Percentiles rank a stretch among this genome's conserved stretches.
phyloP scores from a whole-genome alignment of 2,888 invertebrate genomes.

The Pelosia muscerda region DNA sequence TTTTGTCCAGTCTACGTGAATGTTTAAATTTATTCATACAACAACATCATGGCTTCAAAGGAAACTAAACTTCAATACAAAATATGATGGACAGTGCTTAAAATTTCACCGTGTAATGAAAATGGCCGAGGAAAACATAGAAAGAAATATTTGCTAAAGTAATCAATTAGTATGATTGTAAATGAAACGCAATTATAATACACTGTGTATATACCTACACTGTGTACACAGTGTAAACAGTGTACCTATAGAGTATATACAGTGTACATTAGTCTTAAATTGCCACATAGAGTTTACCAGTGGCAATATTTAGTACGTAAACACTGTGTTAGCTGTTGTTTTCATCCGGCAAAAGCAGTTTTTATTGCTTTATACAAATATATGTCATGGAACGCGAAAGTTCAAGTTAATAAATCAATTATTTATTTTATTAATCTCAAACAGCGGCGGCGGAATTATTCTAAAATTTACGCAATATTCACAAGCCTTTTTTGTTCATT shows the following conservation, averaged over 20 bases:
- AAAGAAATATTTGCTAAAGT: not conserved
- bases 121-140: not conserved
- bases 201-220: too few relatives aligned
- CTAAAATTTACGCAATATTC: slow-evolving; percentile 71
- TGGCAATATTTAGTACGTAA: too few relatives aligned
- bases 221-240: too few relatives aligned
- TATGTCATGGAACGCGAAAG: not conserved
- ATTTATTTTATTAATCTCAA: slow-evolving; percentile 18
- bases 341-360: not conserved
- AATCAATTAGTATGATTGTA: not conserved
- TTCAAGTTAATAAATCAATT: not conserved
- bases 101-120: not conserved
- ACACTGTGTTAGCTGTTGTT: not conserved
- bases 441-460: slow-evolving; percentile 36
- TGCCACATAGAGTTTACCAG: too few relatives aligned
- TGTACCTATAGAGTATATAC: too few relatives aligned
- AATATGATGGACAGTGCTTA: not conserved
- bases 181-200: too few relatives aligned
- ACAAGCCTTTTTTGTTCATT: slow-evolving; percentile 70
- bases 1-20: slow-evolving; percentile 69
- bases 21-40: slow-evolving; percentile 33
- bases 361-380: not conserved
- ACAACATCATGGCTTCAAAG: not conserved
- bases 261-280: too few relatives aligned
- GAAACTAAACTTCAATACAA: slow-evolving; percentile 1